These are phyloP conservation scores for Drosophila insularis DNA, from an alignment of 1,140 invertebrate species.

Conservation along the genomic window DNA sequence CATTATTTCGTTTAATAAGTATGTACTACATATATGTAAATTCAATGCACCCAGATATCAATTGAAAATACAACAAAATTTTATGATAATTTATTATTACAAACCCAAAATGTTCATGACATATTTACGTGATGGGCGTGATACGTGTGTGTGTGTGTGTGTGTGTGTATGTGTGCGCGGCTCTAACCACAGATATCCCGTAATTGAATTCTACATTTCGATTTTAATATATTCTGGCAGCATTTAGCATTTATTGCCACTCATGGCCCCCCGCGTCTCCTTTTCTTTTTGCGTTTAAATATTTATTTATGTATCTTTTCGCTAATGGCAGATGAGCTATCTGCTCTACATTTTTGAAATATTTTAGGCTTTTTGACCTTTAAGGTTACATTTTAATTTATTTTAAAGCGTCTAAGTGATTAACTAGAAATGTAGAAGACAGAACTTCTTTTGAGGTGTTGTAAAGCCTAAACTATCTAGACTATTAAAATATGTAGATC, in stretches of 20 bases:
- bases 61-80: conserved; percentile 14
- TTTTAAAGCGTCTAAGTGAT: no score
- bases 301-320: no score
- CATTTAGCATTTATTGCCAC: background rate
- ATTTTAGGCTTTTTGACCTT: no score
- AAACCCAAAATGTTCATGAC: background rate
- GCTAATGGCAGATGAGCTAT: no score
- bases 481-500: no score
- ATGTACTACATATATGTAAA: background rate
- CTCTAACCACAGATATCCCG: background rate
- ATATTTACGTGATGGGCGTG: background rate
- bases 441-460: no score
- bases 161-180: background rate
- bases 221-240: conserved; percentile 4
- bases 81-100: conserved; percentile 9
- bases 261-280: no score
- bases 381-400: no score
- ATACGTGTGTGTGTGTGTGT: background rate
- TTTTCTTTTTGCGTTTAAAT: no score
- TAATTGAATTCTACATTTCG: conserved; percentile 4
- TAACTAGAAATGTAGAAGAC: no score
- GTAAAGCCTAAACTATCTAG: no score
- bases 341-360: no score
- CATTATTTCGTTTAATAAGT: background rate
- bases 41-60: background rate